These are phyloP conservation scores for Apodemia hepburni DNA, from an alignment of 2,888 invertebrate genomes.

Conservation along the genomic window DNA sequence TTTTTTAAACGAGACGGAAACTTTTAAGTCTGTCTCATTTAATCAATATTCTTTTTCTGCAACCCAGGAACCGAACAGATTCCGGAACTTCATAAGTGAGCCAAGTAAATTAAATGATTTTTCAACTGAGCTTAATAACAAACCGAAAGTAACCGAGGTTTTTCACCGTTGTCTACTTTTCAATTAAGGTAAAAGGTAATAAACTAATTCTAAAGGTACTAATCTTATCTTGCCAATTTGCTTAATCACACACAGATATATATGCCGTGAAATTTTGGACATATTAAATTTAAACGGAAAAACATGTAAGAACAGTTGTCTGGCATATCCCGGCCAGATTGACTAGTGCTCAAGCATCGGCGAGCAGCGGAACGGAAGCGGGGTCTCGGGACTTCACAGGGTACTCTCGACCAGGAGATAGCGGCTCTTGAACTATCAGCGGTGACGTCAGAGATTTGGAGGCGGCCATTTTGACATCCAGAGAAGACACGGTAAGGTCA, in stretches of 20 bases:
- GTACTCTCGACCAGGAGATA: conserved; percentile 34
- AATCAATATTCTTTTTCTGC: too few species aligned
- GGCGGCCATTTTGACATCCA: conserved; percentile 35
- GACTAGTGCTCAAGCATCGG: conserved; percentile 46
- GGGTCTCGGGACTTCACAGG: conserved; percentile 45
- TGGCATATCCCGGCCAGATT: neutral
- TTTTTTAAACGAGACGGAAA: too few species aligned
- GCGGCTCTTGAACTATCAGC: neutral
- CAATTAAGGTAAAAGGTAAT: too few species aligned
- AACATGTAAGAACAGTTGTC: neutral
- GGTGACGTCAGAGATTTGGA: conserved; percentile 2
- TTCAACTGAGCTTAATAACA: too few species aligned
- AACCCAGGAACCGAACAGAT: too few species aligned
- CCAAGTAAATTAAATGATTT: too few species aligned
- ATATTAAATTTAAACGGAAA: neutral
- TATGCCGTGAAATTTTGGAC: neutral
- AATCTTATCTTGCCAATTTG: too few species aligned
- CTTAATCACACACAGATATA: neutral
- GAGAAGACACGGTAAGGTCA: neutral
- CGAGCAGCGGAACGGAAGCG: conserved; percentile 62
- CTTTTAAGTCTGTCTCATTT: too few species aligned
- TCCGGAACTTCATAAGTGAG: too few species aligned
- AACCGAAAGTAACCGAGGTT: too few species aligned
- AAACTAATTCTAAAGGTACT: too few species aligned
- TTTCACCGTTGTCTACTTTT: too few species aligned